Percentiles rank a stretch among this genome's conserved stretches.
Conservation (phyloP, 2,888 invertebrate genomes). For the Drosophila acutilabella region DNA sequence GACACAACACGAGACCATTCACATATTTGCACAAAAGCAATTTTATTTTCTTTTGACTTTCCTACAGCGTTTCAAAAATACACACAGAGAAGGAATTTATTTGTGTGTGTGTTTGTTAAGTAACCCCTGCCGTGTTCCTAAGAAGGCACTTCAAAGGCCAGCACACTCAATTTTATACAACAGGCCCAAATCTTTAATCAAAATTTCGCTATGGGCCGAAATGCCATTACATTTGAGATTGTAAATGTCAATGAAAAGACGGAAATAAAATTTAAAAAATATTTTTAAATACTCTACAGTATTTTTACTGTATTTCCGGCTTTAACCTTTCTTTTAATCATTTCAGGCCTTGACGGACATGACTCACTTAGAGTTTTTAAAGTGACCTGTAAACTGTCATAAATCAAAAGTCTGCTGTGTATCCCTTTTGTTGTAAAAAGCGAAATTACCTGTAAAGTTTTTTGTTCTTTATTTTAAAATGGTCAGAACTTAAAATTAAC, state of each 20-base stretch:
- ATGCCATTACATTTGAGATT: slow-evolving; percentile 26
- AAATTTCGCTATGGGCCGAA: slow-evolving; percentile 32
- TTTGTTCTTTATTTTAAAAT: neutral
- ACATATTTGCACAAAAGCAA: slow-evolving; percentile 19
- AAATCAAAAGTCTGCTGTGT: no score
- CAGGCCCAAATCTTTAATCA: slow-evolving; percentile 55
- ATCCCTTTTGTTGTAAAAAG: no score
- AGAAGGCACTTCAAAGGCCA: slow-evolving; percentile 60
- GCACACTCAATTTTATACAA: slow-evolving; percentile 15
- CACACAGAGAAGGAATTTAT: neutral
- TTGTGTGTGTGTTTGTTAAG: neutral
- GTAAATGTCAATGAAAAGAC: neutral
- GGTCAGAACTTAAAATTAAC: slow-evolving; percentile 15
- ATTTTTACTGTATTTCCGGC: neutral
- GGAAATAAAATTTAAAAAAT: neutral
- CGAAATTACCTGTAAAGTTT: no score
- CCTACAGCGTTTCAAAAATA: slow-evolving; percentile 9
- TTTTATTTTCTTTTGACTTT: slow-evolving; percentile 6
- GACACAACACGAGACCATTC: slow-evolving; percentile 30
- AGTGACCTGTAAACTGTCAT: neutral
- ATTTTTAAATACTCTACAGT: neutral
- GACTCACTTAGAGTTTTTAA: slow-evolving; percentile 29
- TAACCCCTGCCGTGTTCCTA: neutral
- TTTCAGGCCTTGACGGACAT: slow-evolving; percentile 17
- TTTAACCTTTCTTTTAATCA: no score